A percentile compares a stretch with the other conserved stretches of the same genome.
phyloP scores from a whole-genome alignment of 2,113 vertebrate species.

The Donacobius atricapilla region DNA sequence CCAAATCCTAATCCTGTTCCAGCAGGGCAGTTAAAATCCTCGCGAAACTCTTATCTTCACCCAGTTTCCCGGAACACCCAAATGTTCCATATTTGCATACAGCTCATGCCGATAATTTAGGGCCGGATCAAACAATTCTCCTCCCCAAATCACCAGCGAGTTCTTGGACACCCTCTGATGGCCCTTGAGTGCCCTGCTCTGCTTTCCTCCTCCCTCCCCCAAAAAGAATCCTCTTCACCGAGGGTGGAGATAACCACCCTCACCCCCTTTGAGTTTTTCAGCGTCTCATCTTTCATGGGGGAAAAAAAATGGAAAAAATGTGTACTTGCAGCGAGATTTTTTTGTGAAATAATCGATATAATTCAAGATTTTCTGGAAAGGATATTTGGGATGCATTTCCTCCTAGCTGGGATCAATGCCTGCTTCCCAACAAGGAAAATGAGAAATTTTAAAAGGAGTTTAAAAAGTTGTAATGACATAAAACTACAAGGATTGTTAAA shows the following conservation, averaged over 20 bases:
- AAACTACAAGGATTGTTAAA: neutral
- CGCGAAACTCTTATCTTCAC: neutral
- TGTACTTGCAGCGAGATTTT: fast-evolving
- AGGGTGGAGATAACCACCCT: neutral
- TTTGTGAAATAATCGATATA: neutral
- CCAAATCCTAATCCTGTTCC: neutral
- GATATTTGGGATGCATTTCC: neutral
- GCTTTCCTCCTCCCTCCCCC: neutral
- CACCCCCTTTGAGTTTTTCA: too few species aligned
- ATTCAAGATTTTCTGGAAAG: neutral
- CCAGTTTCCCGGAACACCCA: neutral
- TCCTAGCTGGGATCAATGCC: neutral
- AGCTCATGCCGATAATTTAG: fast-evolving
- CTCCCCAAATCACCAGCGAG: neutral
- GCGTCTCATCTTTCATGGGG: neutral
- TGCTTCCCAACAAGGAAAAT: neutral
- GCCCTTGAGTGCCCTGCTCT: neutral
- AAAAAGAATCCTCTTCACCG: neutral
- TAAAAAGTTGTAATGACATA: neutral
- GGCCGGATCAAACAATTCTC: neutral
- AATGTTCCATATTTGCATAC: neutral
- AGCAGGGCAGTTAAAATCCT: neutral
- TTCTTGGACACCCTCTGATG: neutral
- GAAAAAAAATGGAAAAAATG: neutral
- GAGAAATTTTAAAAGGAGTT: neutral